Conservation (phyloP, 1,140 invertebrate genomes). For the Macrotrachela quadricornifera region DNA sequence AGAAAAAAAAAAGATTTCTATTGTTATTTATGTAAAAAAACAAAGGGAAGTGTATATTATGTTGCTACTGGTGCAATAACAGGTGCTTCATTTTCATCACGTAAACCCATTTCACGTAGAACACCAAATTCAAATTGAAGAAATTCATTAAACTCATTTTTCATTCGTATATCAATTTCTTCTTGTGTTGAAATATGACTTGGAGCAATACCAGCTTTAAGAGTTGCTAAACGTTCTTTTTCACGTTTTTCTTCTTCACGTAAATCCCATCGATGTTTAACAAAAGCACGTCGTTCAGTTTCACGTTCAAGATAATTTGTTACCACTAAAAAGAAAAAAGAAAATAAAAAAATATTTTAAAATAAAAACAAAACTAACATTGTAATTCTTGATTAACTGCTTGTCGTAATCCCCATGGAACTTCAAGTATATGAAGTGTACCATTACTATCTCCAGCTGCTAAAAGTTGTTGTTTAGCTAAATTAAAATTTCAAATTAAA, state of each 20-base stretch:
- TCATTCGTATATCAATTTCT: constrained; percentile 2
- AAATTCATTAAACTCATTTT: constrained; percentile 5
- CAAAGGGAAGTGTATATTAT: not conserved
- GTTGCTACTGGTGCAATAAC: not conserved
- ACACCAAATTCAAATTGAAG: constrained; percentile 2
- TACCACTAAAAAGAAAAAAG: not conserved
- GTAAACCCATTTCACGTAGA: constrained; percentile 6
- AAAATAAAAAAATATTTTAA: too few relatives aligned
- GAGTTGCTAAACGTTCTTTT: not conserved
- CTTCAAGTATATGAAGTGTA: constrained; percentile 29
- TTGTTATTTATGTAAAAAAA: too few relatives aligned
- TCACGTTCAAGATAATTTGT: constrained; percentile 3
- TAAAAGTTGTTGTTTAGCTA: constrained; percentile 26
- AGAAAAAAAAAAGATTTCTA: too few relatives aligned
- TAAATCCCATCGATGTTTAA: constrained; percentile 9
- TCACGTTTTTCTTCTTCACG: constrained; percentile 9
- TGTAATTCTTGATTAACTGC: constrained; percentile 1
- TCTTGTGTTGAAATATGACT: constrained; percentile 7
- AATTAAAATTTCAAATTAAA: constrained; percentile 6
- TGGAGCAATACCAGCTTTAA: constrained; percentile 6
- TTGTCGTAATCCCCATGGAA: constrained; percentile 20
- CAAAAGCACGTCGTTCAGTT: constrained; percentile 2
- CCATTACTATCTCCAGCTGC: constrained; percentile 28
- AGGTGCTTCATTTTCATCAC: constrained; percentile 2
- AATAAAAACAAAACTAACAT: not conserved